A percentile compares a stretch with the other conserved stretches of the same genome.
These are phyloP conservation scores for Somateria mollissima DNA, from an alignment of 2,797 vertebrate species.

Conservation along the genomic window DNA sequence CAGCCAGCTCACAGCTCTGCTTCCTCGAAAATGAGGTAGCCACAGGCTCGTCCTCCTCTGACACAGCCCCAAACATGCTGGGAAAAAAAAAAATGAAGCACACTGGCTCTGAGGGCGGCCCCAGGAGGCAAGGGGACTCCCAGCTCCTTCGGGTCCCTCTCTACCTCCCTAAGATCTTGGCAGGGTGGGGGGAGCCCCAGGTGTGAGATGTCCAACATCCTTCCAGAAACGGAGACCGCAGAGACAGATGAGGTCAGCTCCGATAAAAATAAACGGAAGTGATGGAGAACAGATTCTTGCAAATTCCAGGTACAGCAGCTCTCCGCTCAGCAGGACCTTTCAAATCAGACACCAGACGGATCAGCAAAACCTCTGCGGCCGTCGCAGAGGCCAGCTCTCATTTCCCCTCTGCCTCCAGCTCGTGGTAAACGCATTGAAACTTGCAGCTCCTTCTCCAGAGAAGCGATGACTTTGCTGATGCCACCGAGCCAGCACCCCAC, in stretches of 20 bases:
- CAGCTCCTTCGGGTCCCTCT: not conserved
- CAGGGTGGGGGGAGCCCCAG: not conserved
- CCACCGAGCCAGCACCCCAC: accelerated
- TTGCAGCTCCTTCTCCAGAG: not conserved
- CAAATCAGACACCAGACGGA: not conserved
- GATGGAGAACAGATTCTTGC: not conserved
- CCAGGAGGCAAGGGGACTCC: not conserved
- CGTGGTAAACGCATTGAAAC: accelerated
- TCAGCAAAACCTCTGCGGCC: accelerated
- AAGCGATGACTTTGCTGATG: accelerated
- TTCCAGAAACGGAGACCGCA: not conserved
- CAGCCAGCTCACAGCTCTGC: not conserved
- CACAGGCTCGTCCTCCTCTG: accelerated
- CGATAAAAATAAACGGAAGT: not conserved
- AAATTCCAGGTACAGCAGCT: not conserved
- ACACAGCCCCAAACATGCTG: not conserved
- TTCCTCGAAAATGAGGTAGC: not conserved
- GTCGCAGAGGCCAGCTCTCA: not conserved
- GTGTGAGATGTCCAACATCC: not conserved
- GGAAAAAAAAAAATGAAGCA: not conserved
- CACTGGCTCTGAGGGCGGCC: accelerated
- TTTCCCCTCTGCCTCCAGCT: not conserved
- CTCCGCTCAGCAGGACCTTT: not conserved
- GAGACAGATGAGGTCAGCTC: accelerated
- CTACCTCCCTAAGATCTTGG: not conserved